Percentiles rank a stretch among this genome's conserved stretches.
These are phyloP conservation scores for Epizoanthus fatuus DNA, from an alignment of 92 coral and sea anemone species.

Conservation along the genomic window DNA sequence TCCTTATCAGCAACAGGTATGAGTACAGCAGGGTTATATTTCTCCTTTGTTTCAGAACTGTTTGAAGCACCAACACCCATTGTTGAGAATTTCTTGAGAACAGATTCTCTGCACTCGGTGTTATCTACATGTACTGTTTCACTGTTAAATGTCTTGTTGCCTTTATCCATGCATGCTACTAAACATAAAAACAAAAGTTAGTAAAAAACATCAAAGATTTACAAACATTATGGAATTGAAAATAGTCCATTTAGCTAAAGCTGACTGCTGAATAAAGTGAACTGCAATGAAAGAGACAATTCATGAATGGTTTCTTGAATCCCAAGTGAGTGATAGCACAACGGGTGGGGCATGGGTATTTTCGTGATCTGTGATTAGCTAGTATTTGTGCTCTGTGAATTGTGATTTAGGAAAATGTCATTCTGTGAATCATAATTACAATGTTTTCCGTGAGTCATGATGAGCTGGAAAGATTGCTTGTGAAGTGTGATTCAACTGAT, in stretches of 20 bases:
- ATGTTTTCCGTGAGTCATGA: too few species aligned
- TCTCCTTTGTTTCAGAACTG: not conserved
- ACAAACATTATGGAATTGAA: not conserved
- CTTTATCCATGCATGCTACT: conserved; percentile 13
- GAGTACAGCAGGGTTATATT: not conserved
- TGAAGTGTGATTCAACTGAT: too few species aligned
- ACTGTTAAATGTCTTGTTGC: not conserved
- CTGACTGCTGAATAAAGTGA: too few species aligned
- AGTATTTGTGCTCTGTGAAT: too few species aligned
- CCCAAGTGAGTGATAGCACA: too few species aligned
- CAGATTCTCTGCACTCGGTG: conserved; percentile 3
- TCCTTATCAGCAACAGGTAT: not conserved
- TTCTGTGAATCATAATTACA: too few species aligned
- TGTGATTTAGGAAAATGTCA: too few species aligned
- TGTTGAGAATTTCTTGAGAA: conserved; percentile 8
- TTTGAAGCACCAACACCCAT: conserved; percentile 10
- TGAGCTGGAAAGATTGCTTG: too few species aligned
- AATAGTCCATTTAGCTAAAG: not conserved
- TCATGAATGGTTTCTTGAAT: too few species aligned
- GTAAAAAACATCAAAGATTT: not conserved
- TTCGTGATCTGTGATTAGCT: too few species aligned
- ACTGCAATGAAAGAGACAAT: too few species aligned
- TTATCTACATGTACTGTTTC: not conserved
- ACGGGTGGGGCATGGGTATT: not conserved
- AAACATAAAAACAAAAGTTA: not conserved